Percentiles rank a stretch among this genome's conserved stretches.
phyloP scores from a whole-genome alignment of 2,888 invertebrate species.

The Gymnoscelis rufifasciata region DNA sequence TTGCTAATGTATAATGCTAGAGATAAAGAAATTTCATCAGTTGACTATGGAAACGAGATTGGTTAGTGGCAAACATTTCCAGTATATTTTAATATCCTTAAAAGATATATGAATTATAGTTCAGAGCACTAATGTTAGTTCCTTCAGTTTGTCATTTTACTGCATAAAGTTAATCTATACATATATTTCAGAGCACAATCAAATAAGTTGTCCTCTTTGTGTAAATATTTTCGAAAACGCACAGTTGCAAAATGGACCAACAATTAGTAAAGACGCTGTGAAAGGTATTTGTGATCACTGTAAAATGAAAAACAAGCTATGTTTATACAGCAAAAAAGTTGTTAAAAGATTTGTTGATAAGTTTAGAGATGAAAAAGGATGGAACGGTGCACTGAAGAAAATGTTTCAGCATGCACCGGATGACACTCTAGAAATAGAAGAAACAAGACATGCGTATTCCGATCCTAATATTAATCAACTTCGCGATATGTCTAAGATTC shows the following conservation, averaged over 20 bases:
- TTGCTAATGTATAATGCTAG: slow-evolving; percentile 45
- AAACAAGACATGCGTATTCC: slow-evolving; percentile 13
- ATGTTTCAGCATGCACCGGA: slow-evolving; percentile 26
- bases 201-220: slow-evolving; percentile 51
- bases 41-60: slow-evolving; percentile 33
- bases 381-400: slow-evolving; percentile 33
- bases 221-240: slow-evolving; percentile 42
- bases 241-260: slow-evolving; percentile 36
- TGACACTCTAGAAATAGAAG: slow-evolving; percentile 7
- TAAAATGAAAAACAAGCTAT: slow-evolving; percentile 35
- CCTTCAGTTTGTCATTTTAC: too few species aligned
- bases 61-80: slow-evolving; percentile 38
- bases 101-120: too few species aligned
- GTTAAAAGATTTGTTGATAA: too few species aligned
- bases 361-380: slow-evolving; percentile 23
- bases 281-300: slow-evolving; percentile 55
- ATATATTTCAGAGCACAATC: slow-evolving; percentile 47
- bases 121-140: too few species aligned
- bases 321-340: slow-evolving; percentile 33
- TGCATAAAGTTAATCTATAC: too few species aligned
- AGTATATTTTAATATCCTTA: too few species aligned
- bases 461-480: slow-evolving; percentile 18
- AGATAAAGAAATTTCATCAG: slow-evolving; percentile 30
- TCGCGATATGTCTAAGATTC: neutral
- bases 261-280: slow-evolving; percentile 38